phyloP scores from a whole-genome alignment of 2,888 invertebrate genomes.

The Troides aeacus region DNA sequence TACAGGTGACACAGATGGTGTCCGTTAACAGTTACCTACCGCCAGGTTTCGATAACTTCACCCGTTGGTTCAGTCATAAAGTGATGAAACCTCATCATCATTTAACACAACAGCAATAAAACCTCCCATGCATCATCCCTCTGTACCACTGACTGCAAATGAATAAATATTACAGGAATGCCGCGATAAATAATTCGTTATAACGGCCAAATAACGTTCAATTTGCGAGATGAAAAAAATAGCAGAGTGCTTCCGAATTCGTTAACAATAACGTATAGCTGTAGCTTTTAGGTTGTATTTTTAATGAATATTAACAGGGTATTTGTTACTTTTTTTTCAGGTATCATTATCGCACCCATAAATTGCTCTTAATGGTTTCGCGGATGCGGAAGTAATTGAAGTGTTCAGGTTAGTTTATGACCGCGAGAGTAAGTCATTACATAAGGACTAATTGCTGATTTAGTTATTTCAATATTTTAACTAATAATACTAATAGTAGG shows the following conservation, averaged over 20 bases:
- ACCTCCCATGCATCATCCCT: not conserved
- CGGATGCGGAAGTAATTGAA: constrained; percentile 28
- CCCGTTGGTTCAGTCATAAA: too few species aligned
- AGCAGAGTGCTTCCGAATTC: constrained; percentile 35
- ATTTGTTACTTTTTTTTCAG: constrained; percentile 40
- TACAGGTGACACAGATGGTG: too few species aligned
- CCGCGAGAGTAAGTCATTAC: too few species aligned
- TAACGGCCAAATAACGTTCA: constrained; percentile 22
- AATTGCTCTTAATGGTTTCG: constrained; percentile 31
- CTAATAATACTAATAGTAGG: too few species aligned
- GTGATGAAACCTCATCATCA: not conserved
- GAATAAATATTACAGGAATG: constrained; percentile 11
- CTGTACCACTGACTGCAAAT: constrained; percentile 14
- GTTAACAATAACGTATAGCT: constrained; percentile 49
- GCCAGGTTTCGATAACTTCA: too few species aligned
- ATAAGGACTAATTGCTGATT: too few species aligned
- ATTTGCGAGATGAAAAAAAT: constrained; percentile 14
- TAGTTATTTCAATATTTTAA: too few species aligned
- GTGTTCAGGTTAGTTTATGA: constrained; percentile 19
- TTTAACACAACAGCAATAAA: constrained; percentile 4
- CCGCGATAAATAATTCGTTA: constrained; percentile 24
- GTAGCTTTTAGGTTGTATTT: constrained; percentile 32
- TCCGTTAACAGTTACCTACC: too few species aligned
- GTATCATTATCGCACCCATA: constrained; percentile 32
- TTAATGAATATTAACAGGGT: constrained; percentile 47